A percentile compares a stretch with the other conserved stretches of the same genome.
Conservation (phyloP, 2,888 invertebrate genomes). For the Sphinx pinastri region DNA sequence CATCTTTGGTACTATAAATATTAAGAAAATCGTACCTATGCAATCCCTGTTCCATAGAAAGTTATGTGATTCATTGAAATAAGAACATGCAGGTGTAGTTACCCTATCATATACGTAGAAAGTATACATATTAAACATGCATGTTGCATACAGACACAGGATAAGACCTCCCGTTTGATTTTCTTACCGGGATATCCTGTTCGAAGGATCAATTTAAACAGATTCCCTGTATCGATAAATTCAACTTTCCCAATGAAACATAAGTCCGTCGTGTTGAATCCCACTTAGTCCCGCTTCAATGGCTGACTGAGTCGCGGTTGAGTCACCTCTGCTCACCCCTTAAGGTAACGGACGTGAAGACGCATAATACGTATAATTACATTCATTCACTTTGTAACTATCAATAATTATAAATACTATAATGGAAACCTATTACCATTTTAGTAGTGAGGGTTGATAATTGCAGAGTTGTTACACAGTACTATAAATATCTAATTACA, state of each 20-base stretch:
- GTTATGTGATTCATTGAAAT: too few relatives aligned
- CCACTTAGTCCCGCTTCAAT: neutral
- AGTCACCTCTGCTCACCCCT: conserved; percentile 19
- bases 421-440: conserved; percentile 6
- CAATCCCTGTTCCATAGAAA: neutral
- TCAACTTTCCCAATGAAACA: neutral
- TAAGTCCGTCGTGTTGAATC: neutral
- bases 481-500: conserved; percentile 20
- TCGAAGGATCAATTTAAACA: neutral
- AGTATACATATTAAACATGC: neutral
- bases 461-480: conserved; percentile 16
- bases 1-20: conserved; percentile 11
- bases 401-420: conserved; percentile 21
- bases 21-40: neutral
- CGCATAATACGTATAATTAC: conserved; percentile 14
- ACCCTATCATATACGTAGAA: too few relatives aligned
- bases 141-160: neutral
- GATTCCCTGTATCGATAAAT: neutral
- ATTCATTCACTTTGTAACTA: conserved; percentile 13
- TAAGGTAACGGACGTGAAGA: conserved; percentile 5
- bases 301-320: neutral
- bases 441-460: conserved; percentile 14
- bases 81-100: too few relatives aligned
- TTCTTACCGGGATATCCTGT: neutral
- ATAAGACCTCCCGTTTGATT: neutral